Percentiles rank a stretch among this genome's conserved stretches.
Conservation (phyloP, 37 sponge, comb jelly and placozoan species). For the Chondrilla cf. caribensis region DNA sequence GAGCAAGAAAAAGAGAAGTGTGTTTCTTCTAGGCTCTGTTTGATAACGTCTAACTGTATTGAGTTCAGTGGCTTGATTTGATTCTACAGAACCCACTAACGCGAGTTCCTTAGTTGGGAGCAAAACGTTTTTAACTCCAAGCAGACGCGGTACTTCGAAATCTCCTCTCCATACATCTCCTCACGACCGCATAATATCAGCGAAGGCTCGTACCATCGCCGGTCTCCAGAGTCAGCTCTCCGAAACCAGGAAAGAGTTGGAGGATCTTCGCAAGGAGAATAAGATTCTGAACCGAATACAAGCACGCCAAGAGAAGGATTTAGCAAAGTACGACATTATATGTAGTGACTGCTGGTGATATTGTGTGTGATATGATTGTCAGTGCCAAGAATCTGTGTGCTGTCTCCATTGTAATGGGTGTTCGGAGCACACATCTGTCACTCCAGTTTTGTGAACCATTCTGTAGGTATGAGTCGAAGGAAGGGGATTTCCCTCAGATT, state of each 20-base stretch:
- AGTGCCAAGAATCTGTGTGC: too few relatives aligned
- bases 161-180: conserved; percentile 23
- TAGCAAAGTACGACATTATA: conserved; percentile 11
- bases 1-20: neutral
- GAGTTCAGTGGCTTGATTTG: neutral
- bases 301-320: conserved; percentile 50
- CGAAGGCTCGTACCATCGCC: conserved; percentile 30
- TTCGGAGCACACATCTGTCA: too few relatives aligned
- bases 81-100: too few relatives aligned
- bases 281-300: conserved; percentile 50
- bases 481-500: conserved; percentile 65
- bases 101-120: neutral
- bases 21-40: neutral
- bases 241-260: conserved; percentile 25
- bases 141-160: neutral
- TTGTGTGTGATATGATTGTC: too few relatives aligned
- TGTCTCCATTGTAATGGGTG: too few relatives aligned
- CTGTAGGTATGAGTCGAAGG: conserved; percentile 24
- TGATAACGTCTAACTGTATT: neutral
- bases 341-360: too few relatives aligned
- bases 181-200: conserved; percentile 40
- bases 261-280: conserved; percentile 56
- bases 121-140: neutral
- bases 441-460: too few relatives aligned
- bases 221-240: conserved; percentile 31